These are phyloP conservation scores for Heliornis fulica DNA, from an alignment of 2,113 vertebrate genomes.

Conservation along the genomic window DNA sequence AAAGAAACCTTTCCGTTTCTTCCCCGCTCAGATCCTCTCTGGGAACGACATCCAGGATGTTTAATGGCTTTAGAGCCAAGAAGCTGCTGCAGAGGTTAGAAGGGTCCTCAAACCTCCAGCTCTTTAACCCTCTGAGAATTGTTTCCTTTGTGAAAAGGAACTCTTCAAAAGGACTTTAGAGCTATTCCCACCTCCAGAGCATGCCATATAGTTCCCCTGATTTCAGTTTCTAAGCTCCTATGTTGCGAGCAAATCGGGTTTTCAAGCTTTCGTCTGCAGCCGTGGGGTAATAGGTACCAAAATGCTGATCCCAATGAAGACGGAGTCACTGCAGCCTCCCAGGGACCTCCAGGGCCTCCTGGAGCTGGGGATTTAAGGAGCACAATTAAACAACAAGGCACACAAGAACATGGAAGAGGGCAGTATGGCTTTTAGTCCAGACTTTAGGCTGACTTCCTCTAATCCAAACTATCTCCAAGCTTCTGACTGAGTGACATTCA, in stretches of 20 bases:
- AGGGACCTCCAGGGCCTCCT: background rate
- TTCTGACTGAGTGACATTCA: background rate
- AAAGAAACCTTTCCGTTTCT: background rate
- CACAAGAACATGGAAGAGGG: background rate
- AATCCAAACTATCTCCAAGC: background rate
- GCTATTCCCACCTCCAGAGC: background rate
- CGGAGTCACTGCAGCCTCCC: background rate
- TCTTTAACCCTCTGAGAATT: background rate
- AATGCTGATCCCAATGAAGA: background rate
- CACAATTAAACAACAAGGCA: background rate
- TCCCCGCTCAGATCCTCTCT: background rate
- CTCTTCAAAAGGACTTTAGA: background rate
- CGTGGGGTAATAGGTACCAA: background rate
- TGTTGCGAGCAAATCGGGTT: background rate
- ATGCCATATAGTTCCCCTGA: rapidly evolving
- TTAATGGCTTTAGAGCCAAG: background rate
- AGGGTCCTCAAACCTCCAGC: background rate
- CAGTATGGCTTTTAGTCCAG: background rate
- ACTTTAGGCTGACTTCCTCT: background rate
- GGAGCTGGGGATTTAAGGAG: background rate
- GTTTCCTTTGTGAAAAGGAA: background rate
- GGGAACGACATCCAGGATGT: background rate
- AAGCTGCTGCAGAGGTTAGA: background rate
- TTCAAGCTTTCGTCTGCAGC: background rate
- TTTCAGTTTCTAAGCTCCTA: background rate